Evolutionary conservation across 2,888 invertebrate species (phyloP), one percentile per base, ranked within the genome.

Genomic region (Scaptomyza reducta): DNA sequence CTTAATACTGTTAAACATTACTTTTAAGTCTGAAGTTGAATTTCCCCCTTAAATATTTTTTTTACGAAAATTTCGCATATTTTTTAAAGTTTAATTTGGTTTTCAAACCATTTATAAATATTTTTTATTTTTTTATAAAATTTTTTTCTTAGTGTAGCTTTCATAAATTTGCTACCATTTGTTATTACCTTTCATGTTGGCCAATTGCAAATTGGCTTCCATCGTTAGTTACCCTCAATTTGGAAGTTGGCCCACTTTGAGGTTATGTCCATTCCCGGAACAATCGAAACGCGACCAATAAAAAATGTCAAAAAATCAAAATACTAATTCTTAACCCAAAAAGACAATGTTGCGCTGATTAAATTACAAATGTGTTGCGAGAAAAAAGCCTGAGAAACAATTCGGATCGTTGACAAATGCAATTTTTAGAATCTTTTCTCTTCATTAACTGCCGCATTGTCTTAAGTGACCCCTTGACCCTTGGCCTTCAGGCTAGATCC

Each of bases 381-480:
- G n/a, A n/a, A n/a, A 29, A 41, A 47, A 46, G 56, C 56, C 55
- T 67, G 73, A 68, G 79, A 75, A 71, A 61, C 57, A 61, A 66
- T 50, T 45, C 16, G 33, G 45, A 56, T 60, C 62, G 86, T 45
- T 86, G 80, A 81, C 80, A 81, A 88, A 88, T 81, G 68, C 67
- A 22, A 22, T 45, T 51, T 38, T 35, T 47, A 13, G 13, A 25
- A 38, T 29, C 47, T 38, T 41, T 38, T 14, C 10, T 31, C 41
- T 40, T 64, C 66, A 88, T 81, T 81, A 88, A 67, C 61, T 40
- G 42, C 4, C 33, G 47, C 84, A 88, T 81, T 81, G 88, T 81
- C 77, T 67, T 45, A 45, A 38, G 22, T 88, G 81, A 77, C 88
- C 81, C 84, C 80, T 76, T 81, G 81, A 81, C 88, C 81, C 81